phyloP scores from a whole-genome alignment of 92 coral and sea anemone species.

The Palythoa grandiflora region DNA sequence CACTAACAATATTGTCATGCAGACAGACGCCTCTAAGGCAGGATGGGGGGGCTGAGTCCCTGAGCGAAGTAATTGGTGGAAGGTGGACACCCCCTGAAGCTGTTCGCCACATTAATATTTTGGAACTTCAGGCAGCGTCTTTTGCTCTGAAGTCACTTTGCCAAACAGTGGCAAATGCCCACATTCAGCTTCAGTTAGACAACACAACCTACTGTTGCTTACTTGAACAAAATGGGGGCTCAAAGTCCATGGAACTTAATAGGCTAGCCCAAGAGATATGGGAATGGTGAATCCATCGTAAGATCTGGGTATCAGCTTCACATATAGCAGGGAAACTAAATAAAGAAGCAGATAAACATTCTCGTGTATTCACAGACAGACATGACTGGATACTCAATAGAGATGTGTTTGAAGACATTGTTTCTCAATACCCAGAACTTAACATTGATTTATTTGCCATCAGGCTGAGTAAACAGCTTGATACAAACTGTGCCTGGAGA shows the following conservation, averaged over 20 bases:
- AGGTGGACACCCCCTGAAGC: neutral
- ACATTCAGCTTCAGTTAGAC: constrained; percentile 8
- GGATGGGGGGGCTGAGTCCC: neutral
- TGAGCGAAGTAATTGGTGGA: neutral
- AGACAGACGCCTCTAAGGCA: neutral
- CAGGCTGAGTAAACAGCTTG: too few relatives aligned
- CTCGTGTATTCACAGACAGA: constrained; percentile 31
- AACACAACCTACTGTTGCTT: constrained; percentile 6
- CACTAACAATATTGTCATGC: neutral
- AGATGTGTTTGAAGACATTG: constrained; percentile 20
- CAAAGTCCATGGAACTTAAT: constrained; percentile 6
- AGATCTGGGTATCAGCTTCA: constrained; percentile 44
- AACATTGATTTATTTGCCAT: too few relatives aligned
- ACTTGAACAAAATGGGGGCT: constrained; percentile 10
- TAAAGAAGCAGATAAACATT: constrained; percentile 38
- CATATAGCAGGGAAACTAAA: constrained; percentile 51
- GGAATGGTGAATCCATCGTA: constrained; percentile 36
- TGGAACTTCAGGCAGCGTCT: neutral
- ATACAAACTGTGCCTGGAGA: too few relatives aligned
- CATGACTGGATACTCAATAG: constrained; percentile 40
- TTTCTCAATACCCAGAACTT: neutral
- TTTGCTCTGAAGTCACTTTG: neutral
- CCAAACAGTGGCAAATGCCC: neutral
- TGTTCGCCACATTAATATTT: neutral
- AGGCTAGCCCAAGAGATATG: constrained; percentile 29